These are phyloP conservation scores for Hippocampus abdominalis DNA, from an alignment of 2,113 vertebrate genomes.

Conservation along the genomic window DNA sequence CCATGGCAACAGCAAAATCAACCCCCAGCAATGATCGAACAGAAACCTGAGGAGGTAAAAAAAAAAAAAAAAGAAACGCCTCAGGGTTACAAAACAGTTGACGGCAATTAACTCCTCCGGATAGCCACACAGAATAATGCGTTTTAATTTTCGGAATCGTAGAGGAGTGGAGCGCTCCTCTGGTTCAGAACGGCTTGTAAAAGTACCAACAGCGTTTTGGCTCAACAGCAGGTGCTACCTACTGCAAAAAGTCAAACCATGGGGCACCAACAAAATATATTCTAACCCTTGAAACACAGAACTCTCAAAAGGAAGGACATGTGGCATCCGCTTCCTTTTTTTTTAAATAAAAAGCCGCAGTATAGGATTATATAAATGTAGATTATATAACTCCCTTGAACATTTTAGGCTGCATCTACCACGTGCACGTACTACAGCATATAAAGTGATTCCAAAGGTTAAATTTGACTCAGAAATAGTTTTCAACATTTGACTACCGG, in stretches of 20 bases:
- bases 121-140: neutral
- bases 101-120: slow-evolving; percentile 4
- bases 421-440: neutral
- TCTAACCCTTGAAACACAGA: neutral
- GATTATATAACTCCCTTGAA: slow-evolving; percentile 2
- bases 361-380: neutral
- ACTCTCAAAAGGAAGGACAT: neutral
- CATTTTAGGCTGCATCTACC: neutral
- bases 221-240: neutral
- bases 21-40: slow-evolving; percentile 32
- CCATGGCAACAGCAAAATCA: slow-evolving; percentile 50
- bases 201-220: neutral
- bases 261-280: neutral
- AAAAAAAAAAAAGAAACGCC: slow-evolving; percentile 9
- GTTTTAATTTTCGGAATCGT: neutral
- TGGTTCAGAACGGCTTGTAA: neutral
- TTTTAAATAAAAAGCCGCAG: neutral
- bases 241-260: neutral
- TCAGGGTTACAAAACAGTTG: slow-evolving; percentile 2
- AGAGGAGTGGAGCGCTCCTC: neutral
- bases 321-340: neutral
- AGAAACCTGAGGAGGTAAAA: slow-evolving; percentile 18
- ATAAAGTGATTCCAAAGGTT: neutral
- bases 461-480: neutral
- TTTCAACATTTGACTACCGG: neutral